Evolutionary conservation across 92 coral and sea anemone species (phyloP), one percentile per base, ranked within the genome.

Genomic region (Isaurus tuberculatus): DNA sequence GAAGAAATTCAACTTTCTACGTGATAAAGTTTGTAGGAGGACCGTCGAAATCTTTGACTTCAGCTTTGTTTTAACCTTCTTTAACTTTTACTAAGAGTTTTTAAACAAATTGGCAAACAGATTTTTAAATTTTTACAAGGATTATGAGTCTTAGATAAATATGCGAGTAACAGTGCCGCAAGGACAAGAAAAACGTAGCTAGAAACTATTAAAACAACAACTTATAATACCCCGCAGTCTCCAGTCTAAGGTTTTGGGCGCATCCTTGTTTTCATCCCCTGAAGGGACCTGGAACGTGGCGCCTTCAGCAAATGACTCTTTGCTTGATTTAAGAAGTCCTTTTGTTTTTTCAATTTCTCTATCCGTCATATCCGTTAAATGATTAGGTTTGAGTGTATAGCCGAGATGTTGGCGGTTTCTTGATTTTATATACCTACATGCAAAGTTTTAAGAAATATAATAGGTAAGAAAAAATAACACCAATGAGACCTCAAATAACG

Each of bases 311-410:
- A 58, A 53, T 30, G 69, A 73, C 23, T 84, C 67, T 31, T 60
- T 61, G 34, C 63, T 75, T 23, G 68, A 81, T 34, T 71, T 91
- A 29, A 96, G 70, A 16, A 96, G 46, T 27, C 99, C 99, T 78
- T 92, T 96, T 36, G 68, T 85, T 55, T 73, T 73, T 48, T 92
- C 90, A 6, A 94, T 75, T 80, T 96, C 99, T 30, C 87, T 85
- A 28, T 91, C 95, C 22, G 99, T 96, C 98, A 92, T 84, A 65
- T 96, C 99, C 19, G 97, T 90, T 89, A 96, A 91, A 79, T 96
- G 99, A 63, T 96, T 96, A 66, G 97, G 84, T 44, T 92, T 92
- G 48, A 96, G 79, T 43, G 89, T 96, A 87, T 96, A 96, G 60
- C 98, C 91, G 63, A 96, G 63, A 77, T 96, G 92, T 72, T 94